A percentile compares a stretch with the other conserved stretches of the same genome.
Conservation (phyloP, 2,888 invertebrate genomes). For the Lysandra coridon region DNA sequence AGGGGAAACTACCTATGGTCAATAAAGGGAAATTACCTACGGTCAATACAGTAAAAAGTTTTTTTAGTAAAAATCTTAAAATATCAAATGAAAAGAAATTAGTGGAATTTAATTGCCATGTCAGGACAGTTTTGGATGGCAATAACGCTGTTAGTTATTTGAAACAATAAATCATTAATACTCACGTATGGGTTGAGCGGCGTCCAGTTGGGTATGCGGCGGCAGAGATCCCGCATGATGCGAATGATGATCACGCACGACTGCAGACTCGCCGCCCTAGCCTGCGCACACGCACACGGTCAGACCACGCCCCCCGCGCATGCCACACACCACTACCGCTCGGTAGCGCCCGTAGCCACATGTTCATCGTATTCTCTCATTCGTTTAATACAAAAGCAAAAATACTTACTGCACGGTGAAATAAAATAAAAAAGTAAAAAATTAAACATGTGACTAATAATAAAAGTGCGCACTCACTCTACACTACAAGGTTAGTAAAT, state of each 20-base stretch:
- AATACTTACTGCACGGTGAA: slow-evolving; percentile 39
- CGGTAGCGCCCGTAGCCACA: slow-evolving; percentile 73
- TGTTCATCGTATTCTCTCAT: slow-evolving; percentile 67
- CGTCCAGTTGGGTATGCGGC: slow-evolving; percentile 96
- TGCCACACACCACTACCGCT: slow-evolving; percentile 32
- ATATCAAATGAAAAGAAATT: no score
- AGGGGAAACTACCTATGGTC: no score
- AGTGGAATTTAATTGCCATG: no score
- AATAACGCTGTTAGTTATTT: no score
- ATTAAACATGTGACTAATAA: slow-evolving; percentile 78
- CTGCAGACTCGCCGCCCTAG: slow-evolving; percentile 96
- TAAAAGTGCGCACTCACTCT: slow-evolving; percentile 66
- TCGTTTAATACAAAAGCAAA: slow-evolving; percentile 36
- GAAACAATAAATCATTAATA: slow-evolving; percentile 41
- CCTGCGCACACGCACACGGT: slow-evolving; percentile 78
- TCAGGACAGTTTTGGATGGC: no score
- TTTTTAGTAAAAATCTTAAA: no score
- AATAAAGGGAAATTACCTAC: no score
- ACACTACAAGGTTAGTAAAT: slow-evolving; percentile 33
- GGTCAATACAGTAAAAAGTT: no score
- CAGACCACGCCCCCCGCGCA: slow-evolving; percentile 13
- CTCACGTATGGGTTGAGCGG: slow-evolving; percentile 96
- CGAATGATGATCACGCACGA: slow-evolving; percentile 98
- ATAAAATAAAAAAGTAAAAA: slow-evolving; percentile 50
- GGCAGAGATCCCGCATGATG: slow-evolving; percentile 96